Base-by-base conservation (phyloP, 2,113 vertebrate genomes). In the Rhea americana region DNA sequence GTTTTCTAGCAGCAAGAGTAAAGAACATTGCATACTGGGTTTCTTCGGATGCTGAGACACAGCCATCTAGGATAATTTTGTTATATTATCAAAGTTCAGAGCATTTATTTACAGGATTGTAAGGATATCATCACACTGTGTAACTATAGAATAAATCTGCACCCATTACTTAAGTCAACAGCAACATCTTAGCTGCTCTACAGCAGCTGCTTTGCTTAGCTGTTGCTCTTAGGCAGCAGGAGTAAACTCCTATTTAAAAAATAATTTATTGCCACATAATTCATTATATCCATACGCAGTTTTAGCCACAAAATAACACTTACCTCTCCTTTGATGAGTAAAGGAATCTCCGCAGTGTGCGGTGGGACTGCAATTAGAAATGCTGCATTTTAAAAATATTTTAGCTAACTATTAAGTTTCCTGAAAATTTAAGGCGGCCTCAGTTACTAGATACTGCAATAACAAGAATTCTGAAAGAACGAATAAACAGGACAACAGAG, bases 71-170 rank as follows among this genome's bases (percentile, higher is more conserved):
- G 61, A 5, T 0, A 0, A 7, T 14, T 26, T 51, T 20, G 59
- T 16, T 10, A 5, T 0, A 1, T 4, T 59, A 61, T 32, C 59
- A 87, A 41, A 21, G 43, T 6, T 21, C 8, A 35, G 25, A 37
- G 77, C 53, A 18, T 37, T 5, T 14, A 5, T 26, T 47, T 48
- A 63, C 1, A 7, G 0, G 10, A 3, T 0, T 0, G 35, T 2
- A 17, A 35, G n/a, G 68, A 30, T 1, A 1, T 3, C 4, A 9
- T 35, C 71, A 50, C 35, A 11, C 48, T 4, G 13, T 43, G 3
- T 45, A 5, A 0, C 4, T 32, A 9, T 0, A 2, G 5, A 13
- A 0, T 2, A 13, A 20, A n/a, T 18, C 13, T 15, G 87, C 56
- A 18, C 35, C 8, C 1, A 18, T 47, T 47, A 47, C 22, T 3